phyloP scores from a whole-genome alignment of 2,113 vertebrate species.

The Eubucco bourcierii region DNA sequence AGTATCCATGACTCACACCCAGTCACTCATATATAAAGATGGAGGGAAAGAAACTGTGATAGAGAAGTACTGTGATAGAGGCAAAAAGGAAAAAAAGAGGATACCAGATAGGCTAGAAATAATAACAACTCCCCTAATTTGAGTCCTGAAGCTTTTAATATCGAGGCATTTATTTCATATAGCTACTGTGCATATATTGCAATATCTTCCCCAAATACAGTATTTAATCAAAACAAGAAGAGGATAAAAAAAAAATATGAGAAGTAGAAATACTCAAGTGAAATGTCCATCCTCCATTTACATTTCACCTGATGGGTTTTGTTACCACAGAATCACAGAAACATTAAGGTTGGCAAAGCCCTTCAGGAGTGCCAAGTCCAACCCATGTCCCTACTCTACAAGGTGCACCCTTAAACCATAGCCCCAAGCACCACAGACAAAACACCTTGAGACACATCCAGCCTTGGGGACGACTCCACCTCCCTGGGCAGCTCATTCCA shows the following conservation, averaged over 20 bases:
- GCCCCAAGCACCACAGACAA: too few species aligned
- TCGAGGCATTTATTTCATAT: background rate
- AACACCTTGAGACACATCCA: too few species aligned
- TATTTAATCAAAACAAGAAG: background rate
- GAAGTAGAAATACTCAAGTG: background rate
- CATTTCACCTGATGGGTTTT: background rate
- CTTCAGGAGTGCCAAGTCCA: too few species aligned
- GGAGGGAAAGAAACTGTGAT: background rate
- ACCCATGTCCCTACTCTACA: too few species aligned
- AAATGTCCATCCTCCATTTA: background rate
- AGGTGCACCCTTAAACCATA: too few species aligned
- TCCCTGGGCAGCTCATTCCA: too few species aligned
- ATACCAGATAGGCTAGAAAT: background rate
- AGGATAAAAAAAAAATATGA: background rate
- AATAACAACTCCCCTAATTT: background rate
- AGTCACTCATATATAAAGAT: background rate
- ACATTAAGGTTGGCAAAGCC: too few species aligned
- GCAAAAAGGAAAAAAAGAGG: background rate
- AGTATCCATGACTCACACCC: background rate
- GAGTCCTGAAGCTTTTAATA: background rate
- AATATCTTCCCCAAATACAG: background rate
- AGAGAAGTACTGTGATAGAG: background rate
- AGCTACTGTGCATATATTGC: background rate
- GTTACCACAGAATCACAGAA: background rate
- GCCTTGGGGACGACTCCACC: too few species aligned